Evolutionary conservation across 37 sponge, comb jelly and placozoan species (phyloP).

Genomic region (Bolinopsis microptera): DNA sequence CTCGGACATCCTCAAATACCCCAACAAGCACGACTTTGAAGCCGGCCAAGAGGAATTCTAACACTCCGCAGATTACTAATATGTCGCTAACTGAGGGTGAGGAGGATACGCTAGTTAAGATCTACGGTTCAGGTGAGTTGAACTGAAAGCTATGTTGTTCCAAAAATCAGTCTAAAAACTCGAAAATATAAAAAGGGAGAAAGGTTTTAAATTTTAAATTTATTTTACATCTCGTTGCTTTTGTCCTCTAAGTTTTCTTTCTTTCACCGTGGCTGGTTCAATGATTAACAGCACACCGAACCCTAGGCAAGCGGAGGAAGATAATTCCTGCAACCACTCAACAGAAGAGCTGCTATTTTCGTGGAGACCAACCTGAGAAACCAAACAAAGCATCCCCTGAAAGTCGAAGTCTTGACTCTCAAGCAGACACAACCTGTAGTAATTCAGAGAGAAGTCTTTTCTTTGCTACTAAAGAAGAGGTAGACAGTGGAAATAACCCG

Average conservation of each 20-base stretch:
- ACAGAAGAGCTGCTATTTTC: constrained; percentile 16
- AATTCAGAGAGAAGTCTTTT: not conserved
- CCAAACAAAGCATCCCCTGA: too few relatives aligned
- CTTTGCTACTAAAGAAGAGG: not conserved
- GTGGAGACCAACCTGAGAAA: not conserved
- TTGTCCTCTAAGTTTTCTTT: too few relatives aligned
- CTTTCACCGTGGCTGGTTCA: too few relatives aligned
- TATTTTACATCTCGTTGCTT: too few relatives aligned
- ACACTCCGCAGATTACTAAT: not conserved
- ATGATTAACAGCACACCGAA: too few relatives aligned
- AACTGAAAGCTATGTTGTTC: too few relatives aligned
- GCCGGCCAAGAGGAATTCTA: not conserved
- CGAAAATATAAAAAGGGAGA: too few relatives aligned
- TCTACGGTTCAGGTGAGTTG: constrained; percentile 20
- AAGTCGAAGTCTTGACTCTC: not conserved
- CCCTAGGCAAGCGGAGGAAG: not conserved
- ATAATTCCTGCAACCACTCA: not conserved
- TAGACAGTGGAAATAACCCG: not conserved
- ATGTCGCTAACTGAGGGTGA: not conserved
- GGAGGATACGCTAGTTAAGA: not conserved
- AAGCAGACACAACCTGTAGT: not conserved
- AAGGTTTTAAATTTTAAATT: too few relatives aligned
- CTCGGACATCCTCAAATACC: not conserved
- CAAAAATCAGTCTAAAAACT: too few relatives aligned
- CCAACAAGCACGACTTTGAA: not conserved